Conservation (phyloP, 1,140 invertebrate genomes). For the Anthonomus grandis region DNA sequence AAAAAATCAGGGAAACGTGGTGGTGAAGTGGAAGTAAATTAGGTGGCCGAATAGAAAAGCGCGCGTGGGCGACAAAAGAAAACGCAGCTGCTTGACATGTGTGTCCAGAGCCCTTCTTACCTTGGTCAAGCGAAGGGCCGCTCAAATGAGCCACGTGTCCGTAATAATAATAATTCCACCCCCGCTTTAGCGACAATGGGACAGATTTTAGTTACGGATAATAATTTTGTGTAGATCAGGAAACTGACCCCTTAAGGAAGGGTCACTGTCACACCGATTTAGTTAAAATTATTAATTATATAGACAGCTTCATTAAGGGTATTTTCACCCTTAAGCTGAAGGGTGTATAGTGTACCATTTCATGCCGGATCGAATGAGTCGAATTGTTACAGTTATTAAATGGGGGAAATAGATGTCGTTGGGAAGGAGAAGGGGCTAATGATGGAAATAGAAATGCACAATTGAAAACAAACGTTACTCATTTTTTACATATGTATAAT, state of each 20-base stretch:
- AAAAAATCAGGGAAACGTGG: conserved; percentile 37
- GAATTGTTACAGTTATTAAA: not conserved
- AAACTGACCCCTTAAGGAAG: conserved; percentile 20
- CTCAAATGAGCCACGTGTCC: conserved; percentile 27
- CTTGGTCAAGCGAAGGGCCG: conserved; percentile 31
- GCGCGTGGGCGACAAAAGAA: conserved; percentile 45
- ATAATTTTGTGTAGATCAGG: conserved; percentile 34
- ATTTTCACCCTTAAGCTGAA: conserved; percentile 15
- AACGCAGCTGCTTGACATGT: conserved; percentile 40
- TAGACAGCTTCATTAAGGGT: conserved; percentile 22
- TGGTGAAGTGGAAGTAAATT: conserved; percentile 40
- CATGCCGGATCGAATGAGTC: not conserved
- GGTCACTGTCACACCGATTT: conserved; percentile 13
- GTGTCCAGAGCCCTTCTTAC: conserved; percentile 35
- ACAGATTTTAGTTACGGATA: conserved; percentile 45
- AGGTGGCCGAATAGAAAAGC: conserved; percentile 32
- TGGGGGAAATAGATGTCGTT: too few species aligned
- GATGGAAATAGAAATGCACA: too few species aligned
- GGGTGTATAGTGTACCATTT: too few species aligned
- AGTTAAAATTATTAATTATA: conserved; percentile 19
- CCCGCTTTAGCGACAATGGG: conserved; percentile 39
- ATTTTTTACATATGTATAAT: too few species aligned
- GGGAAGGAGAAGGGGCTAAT: too few species aligned
- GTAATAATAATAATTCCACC: conserved; percentile 33
- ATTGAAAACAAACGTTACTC: too few species aligned